Conservation (phyloP, 2,113 vertebrate genomes). For the Patagioenas fasciata region DNA sequence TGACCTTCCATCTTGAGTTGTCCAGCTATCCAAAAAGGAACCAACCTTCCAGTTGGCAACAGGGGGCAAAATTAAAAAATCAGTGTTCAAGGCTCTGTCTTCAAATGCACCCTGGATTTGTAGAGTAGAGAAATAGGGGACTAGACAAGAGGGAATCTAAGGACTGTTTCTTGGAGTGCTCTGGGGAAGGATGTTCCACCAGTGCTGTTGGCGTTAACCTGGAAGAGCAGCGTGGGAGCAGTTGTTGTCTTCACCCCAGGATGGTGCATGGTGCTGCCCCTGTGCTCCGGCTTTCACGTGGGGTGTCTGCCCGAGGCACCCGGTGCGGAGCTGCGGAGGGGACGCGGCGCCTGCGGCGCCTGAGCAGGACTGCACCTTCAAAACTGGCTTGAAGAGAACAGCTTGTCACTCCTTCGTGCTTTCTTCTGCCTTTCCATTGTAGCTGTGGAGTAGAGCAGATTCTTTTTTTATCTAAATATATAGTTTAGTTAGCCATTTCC, state of each 20-base stretch:
- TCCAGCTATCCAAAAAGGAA: not conserved
- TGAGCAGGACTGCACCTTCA: not conserved
- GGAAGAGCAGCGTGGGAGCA: not conserved
- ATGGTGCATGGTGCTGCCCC: not conserved
- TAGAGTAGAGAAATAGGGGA: not conserved
- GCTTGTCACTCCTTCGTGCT: not conserved
- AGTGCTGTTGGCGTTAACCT: rapidly evolving
- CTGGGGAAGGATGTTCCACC: not conserved
- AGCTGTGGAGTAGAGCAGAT: not conserved
- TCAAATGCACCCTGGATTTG: not conserved
- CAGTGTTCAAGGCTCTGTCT: not conserved
- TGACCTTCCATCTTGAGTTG: not conserved
- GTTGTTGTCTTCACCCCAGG: rapidly evolving
- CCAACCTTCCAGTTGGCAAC: not conserved
- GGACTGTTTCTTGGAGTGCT: not conserved
- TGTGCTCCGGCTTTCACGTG: not conserved
- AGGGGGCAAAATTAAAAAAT: not conserved
- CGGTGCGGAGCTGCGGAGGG: rapidly evolving
- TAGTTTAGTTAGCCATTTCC: not conserved
- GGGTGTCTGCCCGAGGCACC: not conserved
- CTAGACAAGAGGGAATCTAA: not conserved
- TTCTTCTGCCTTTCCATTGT: not conserved
- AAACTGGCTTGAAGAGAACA: not conserved
- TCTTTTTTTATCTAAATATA: not conserved
- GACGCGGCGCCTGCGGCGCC: not conserved